A percentile compares a stretch with the other conserved stretches of the same genome.
These are phyloP conservation scores for Cheilosia soror DNA, from an alignment of 2,888 invertebrate species.

Conservation along the genomic window DNA sequence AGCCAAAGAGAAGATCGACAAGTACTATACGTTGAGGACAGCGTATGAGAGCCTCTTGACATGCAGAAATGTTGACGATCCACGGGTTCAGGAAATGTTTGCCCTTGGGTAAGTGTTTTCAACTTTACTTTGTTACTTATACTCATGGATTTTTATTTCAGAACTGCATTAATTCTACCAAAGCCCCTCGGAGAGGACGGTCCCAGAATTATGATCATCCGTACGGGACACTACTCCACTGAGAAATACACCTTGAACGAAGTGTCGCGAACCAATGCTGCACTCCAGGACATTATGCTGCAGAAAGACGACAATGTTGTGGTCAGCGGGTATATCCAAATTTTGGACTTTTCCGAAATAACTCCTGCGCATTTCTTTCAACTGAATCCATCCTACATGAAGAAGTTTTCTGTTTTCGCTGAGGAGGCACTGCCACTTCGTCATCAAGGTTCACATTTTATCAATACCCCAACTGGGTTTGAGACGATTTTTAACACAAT, in stretches of 20 bases:
- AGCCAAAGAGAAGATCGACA: slow-evolving; percentile 85
- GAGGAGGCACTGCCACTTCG: slow-evolving; percentile 87
- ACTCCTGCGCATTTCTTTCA: slow-evolving; percentile 86
- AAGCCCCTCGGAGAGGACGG: slow-evolving; percentile 83
- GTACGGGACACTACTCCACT: slow-evolving; percentile 84
- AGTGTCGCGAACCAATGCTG: slow-evolving; percentile 85
- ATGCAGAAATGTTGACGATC: slow-evolving; percentile 79
- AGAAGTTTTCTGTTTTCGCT: slow-evolving; percentile 85
- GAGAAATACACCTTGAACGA: slow-evolving; percentile 84
- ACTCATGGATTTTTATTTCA: slow-evolving; percentile 77
- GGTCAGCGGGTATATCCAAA: slow-evolving; percentile 84
- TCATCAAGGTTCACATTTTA: slow-evolving; percentile 85
- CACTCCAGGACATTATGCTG: slow-evolving; percentile 86
- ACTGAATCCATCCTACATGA: slow-evolving; percentile 86
- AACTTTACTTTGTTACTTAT: background rate
- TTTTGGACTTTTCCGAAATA: slow-evolving; percentile 86
- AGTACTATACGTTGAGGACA: slow-evolving; percentile 85
- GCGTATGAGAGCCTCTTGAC: slow-evolving; percentile 86
- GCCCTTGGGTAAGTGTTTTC: slow-evolving; percentile 78
- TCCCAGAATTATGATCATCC: slow-evolving; percentile 84
- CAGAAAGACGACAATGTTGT: slow-evolving; percentile 87
- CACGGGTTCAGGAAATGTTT: slow-evolving; percentile 78
- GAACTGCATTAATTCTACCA: slow-evolving; percentile 79
- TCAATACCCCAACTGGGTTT: slow-evolving; percentile 86
- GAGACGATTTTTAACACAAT: slow-evolving; percentile 86